Conservation (phyloP, 2,797 vertebrate species). For the Pangasius djambal region DNA sequence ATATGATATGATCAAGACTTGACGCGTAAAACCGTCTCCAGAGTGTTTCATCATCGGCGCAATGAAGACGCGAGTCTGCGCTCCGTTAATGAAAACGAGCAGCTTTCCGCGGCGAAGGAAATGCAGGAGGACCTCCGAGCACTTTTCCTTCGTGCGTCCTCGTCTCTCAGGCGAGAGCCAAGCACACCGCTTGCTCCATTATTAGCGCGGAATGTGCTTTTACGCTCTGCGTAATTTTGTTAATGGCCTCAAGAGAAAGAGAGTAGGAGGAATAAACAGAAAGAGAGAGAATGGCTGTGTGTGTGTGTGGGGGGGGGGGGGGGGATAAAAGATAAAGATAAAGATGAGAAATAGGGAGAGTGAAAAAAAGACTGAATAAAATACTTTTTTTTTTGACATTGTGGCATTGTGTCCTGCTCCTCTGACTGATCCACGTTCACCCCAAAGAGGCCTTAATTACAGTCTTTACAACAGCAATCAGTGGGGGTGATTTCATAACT, state of each 20-base stretch:
- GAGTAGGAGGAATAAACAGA: not conserved
- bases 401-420: not conserved
- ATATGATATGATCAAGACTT: not conserved
- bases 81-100: not conserved
- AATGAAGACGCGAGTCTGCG: not conserved
- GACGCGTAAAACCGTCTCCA: constrained; percentile 1
- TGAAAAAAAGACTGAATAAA: not conserved
- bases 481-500: not conserved
- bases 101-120: not conserved
- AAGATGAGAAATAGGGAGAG: not conserved
- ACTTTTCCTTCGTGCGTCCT: not conserved
- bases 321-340: not conserved
- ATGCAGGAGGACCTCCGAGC: not conserved
- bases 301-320: not conserved
- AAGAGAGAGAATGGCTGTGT: not conserved
- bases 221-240: not conserved
- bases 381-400: not conserved
- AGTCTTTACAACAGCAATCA: not conserved
- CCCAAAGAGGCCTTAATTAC: not conserved
- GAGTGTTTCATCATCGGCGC: not conserved
- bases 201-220: not conserved
- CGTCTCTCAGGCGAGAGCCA: not conserved
- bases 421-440: not conserved
- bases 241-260: not conserved
- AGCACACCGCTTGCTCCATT: not conserved